These are phyloP conservation scores for Columba guinea DNA, from an alignment of 2,797 vertebrate genomes.

Conservation along the genomic window DNA sequence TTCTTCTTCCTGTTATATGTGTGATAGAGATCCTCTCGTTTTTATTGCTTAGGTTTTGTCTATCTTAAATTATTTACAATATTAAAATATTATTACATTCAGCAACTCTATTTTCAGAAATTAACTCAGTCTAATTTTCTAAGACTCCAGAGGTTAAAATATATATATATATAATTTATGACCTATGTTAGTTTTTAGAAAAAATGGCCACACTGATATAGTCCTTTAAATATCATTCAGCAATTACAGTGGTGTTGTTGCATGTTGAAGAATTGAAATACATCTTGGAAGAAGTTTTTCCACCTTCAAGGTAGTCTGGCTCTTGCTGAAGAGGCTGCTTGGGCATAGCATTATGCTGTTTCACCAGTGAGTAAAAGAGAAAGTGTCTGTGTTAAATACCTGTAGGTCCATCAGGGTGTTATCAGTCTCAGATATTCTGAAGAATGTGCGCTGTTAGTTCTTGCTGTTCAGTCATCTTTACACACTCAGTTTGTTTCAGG, in stretches of 20 bases:
- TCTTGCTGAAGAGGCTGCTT: neutral
- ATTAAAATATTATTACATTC: neutral
- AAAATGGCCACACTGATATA: neutral
- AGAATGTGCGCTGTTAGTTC: neutral
- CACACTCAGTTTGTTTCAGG: neutral
- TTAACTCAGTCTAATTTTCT: neutral
- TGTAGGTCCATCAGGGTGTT: neutral
- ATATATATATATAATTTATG: neutral
- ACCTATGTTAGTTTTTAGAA: neutral
- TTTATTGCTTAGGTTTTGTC: neutral
- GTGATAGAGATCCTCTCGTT: neutral
- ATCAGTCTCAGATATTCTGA: neutral
- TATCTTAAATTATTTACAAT: neutral
- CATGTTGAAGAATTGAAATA: neutral
- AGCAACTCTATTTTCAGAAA: neutral
- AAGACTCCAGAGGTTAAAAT: neutral
- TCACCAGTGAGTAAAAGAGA: neutral
- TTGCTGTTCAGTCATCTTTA: neutral
- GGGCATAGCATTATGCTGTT: neutral
- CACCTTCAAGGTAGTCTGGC: neutral
- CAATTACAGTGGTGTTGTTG: neutral
- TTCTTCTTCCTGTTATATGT: neutral
- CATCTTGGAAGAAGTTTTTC: neutral
- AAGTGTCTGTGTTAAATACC: neutral
- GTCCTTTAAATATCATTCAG: neutral